A percentile compares a stretch with the other conserved stretches of the same genome.
These are phyloP conservation scores for Marasmarcha lunaedactyla DNA, from an alignment of 2,888 invertebrate genomes.

Conservation along the genomic window DNA sequence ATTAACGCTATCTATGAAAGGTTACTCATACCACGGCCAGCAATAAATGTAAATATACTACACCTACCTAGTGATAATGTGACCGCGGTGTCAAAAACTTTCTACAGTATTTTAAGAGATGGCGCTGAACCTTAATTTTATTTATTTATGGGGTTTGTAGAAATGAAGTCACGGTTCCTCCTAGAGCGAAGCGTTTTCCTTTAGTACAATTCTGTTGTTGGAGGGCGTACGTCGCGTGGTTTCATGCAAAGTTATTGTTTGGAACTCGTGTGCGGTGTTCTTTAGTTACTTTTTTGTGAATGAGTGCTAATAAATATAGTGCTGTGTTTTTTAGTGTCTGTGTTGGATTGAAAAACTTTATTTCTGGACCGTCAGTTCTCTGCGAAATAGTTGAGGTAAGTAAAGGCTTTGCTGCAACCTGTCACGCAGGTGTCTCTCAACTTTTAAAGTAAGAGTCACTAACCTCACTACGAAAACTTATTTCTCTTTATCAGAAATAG, in stretches of 20 bases:
- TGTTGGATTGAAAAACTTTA: slow-evolving; percentile 19
- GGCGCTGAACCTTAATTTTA: too few relatives aligned
- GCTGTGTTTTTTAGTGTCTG: slow-evolving; percentile 23
- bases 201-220: slow-evolving; percentile 45
- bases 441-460: slow-evolving; percentile 32
- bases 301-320: slow-evolving; percentile 30
- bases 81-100: too few relatives aligned
- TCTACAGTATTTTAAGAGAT: slow-evolving; percentile 12
- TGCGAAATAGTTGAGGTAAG: slow-evolving; percentile 34
- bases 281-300: slow-evolving; percentile 33
- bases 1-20: too few relatives aligned
- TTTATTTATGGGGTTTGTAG: neutral
- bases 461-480: slow-evolving; percentile 41
- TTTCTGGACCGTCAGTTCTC: slow-evolving; percentile 22
- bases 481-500: slow-evolving; percentile 8
- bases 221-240: slow-evolving; percentile 26
- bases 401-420: slow-evolving; percentile 49
- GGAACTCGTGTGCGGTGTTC: slow-evolving; percentile 41
- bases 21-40: too few relatives aligned
- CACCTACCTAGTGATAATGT: too few relatives aligned
- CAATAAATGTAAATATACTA: too few relatives aligned
- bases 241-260: slow-evolving; percentile 23
- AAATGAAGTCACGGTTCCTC: neutral
- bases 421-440: slow-evolving; percentile 64
- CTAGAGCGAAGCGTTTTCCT: slow-evolving; percentile 5